A percentile compares a stretch with the other conserved stretches of the same genome.
Evolutionary conservation across 2,888 invertebrate species (phyloP).

Genomic region (Cloeon dipterum): DNA sequence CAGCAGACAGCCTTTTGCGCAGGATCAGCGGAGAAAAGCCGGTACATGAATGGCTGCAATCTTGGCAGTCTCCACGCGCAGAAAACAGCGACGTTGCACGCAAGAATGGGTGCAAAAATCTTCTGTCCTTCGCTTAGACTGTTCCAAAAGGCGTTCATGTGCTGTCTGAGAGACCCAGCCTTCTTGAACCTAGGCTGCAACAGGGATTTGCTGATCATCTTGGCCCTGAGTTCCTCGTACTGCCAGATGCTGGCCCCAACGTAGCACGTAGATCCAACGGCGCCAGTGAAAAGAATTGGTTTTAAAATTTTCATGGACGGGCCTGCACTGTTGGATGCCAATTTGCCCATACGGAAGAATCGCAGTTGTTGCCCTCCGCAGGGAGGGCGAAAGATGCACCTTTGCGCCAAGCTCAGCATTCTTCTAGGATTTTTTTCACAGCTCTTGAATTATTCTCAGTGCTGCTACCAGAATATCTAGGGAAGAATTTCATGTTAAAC

Average conservation of each 20-base stretch:
- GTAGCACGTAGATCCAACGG: too few species aligned
- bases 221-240: constrained; percentile 40
- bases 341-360: too few species aligned
- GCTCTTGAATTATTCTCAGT: too few species aligned
- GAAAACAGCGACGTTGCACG: constrained; percentile 56
- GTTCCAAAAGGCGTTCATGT: constrained; percentile 40
- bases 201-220: constrained; percentile 9
- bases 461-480: too few species aligned
- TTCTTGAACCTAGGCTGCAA: neutral
- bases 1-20: constrained; percentile 48
- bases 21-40: constrained; percentile 69
- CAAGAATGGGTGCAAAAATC: constrained; percentile 57
- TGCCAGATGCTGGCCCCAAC: constrained; percentile 65
- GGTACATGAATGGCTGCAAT: constrained; percentile 48
- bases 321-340: too few species aligned
- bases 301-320: too few species aligned
- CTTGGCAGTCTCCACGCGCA: constrained; percentile 55
- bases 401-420: too few species aligned
- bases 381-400: too few species aligned
- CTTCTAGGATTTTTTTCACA: too few species aligned
- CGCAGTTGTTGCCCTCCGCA: too few species aligned
- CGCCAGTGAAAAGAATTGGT: too few species aligned
- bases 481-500: too few species aligned
- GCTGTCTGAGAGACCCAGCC: constrained; percentile 2
- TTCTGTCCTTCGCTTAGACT: constrained; percentile 46